Evolutionary conservation across 2,888 invertebrate species (phyloP), one percentile per base, ranked within the genome.

Genomic region (Callimorpha dominula): DNA sequence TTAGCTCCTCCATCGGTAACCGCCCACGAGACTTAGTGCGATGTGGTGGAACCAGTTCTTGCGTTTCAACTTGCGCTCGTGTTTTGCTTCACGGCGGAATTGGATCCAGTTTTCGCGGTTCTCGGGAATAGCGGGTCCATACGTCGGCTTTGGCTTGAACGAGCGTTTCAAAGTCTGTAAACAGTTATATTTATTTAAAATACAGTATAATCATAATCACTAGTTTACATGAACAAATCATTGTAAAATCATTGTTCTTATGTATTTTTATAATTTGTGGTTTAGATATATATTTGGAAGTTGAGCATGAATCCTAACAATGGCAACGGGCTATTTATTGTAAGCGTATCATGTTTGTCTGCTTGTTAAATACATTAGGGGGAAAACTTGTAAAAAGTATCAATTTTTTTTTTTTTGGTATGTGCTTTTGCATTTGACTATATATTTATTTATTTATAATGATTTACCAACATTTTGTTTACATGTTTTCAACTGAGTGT

Each of bases 21-120:
- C 92, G 31, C 94, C 95, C 54, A 86, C 83, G 1, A 95, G 88
- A 71, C 91, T 92, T 54, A 93, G 85, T 2, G 75, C 78, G 70
- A 93, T 85, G 74, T 95, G 95, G 72, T 94, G 93, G 78, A 92
- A 89, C 92, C 92, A 93, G 81, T 92, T 93, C 71, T 88, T 92
- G 12, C 91, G 88, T 73, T 86, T 88, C 1, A 91, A 76, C 42
- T 89, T 81, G 11, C 94, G 90, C 68, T 94, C 87, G 71, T 89
- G 86, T 68, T 95, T 94, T 60, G 95, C 92, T 65, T 96, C 90
- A 1, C 86, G 90, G 73, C 96, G 96, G 86, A 96, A 97, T n/a
- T 95, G 92, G 1, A 88, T 87, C 97, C 97, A 97, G 77, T 96
- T 96, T 49, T 95, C 95, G 52, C 92, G 94, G 0, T 90, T 92